These are phyloP conservation scores for Centrocercus urophasianus DNA, from an alignment of 2,113 vertebrate genomes.

Conservation along the genomic window DNA sequence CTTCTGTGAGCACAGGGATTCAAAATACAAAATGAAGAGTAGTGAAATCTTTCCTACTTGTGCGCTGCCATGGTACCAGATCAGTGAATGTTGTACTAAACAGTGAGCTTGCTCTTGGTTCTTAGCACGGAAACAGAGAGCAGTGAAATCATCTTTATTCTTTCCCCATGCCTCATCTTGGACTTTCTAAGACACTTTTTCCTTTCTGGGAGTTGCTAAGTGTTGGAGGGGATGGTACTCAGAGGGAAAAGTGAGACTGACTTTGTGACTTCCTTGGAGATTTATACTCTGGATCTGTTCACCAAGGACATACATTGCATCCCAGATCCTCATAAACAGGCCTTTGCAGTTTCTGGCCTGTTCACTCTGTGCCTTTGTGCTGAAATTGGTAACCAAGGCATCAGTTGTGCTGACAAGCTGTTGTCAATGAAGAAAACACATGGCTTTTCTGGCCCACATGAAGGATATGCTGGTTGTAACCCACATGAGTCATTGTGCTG, in stretches of 20 bases:
- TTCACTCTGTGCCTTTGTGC: not conserved
- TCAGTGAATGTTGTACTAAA: not conserved
- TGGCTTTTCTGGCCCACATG: not conserved
- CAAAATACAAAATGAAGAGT: not conserved
- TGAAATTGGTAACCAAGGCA: conserved; percentile 6
- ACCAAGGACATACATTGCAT: not conserved
- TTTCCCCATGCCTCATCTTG: not conserved
- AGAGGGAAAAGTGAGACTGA: not conserved
- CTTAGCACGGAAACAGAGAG: not conserved
- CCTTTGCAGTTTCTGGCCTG: not conserved
- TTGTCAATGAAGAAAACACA: conserved; percentile 41
- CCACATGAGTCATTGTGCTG: conserved; percentile 17
- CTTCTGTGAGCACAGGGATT: not conserved
- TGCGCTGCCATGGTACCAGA: not conserved
- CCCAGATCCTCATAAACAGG: not conserved
- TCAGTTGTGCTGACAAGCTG: conserved; percentile 23
- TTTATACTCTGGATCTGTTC: not conserved
- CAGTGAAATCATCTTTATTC: not conserved
- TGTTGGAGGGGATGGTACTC: not conserved
- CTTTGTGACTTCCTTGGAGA: not conserved
- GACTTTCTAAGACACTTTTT: not conserved
- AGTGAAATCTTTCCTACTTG: not conserved
- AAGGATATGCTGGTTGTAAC: conserved; percentile 15
- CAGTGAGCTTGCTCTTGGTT: not conserved
- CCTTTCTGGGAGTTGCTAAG: not conserved